Conservation (phyloP, 2,888 invertebrate genomes). For the Harpalus rubripes region DNA sequence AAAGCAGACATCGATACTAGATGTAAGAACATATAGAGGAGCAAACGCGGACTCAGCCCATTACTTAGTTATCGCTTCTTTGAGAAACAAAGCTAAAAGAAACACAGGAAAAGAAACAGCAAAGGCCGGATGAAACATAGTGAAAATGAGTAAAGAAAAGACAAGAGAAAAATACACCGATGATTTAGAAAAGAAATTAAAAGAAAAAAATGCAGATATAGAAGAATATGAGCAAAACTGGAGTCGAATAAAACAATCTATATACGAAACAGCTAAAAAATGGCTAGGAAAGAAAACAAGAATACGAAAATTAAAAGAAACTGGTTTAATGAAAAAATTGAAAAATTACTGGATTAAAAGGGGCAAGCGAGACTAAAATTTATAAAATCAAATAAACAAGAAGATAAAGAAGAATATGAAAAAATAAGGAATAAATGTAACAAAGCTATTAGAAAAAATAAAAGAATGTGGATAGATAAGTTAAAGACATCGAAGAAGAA, state of each 20-base stretch:
- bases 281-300: conserved; percentile 13
- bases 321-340: conserved; percentile 1
- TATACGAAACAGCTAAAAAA: conserved; percentile 35
- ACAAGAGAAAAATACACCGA: conserved; percentile 27
- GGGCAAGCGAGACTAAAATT: no score
- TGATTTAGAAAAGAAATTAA: no score
- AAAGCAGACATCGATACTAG: conserved; percentile 2
- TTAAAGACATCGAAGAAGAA: neutral
- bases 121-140: conserved; percentile 40
- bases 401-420: neutral
- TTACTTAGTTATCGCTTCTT: conserved; percentile 36
- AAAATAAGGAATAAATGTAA: neutral
- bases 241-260: conserved; percentile 32
- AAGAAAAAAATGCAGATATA: conserved; percentile 15
- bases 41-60: conserved; percentile 59
- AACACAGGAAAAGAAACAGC: conserved; percentile 5
- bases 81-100: no score
- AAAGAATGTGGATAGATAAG: conserved; percentile 5
- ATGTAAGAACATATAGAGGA: conserved; percentile 58
- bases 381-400: conserved; percentile 5
- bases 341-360: conserved; percentile 3
- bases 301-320: conserved; percentile 31
- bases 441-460: neutral
- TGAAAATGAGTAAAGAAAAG: conserved; percentile 30
- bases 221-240: conserved; percentile 26